Base-by-base conservation (phyloP, 2,113 vertebrate species). In the Chascanopsetta lugubris region DNA sequence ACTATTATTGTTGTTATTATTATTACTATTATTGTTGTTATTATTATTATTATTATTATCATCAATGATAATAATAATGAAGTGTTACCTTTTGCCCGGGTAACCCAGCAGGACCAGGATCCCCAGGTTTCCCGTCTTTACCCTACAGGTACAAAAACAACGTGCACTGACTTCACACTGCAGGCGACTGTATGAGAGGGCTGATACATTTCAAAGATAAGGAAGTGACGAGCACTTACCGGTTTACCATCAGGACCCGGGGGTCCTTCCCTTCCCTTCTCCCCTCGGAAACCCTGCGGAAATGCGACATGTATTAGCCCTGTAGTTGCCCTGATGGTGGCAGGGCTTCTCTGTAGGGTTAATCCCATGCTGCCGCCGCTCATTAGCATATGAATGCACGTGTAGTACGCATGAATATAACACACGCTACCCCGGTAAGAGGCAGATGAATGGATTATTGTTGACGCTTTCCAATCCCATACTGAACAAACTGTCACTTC, bases 161-260 rank as follows among this genome's bases (percentile, higher is more conserved):
- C 11, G 64, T 3, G 8, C 12, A 5, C 1, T 26, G 1, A 34
- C 7, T 69, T 0, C 18, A 21, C 4, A 34, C 6, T 9, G n/a
- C 2, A 32, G 2, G 17, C 5, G 26, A 32, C 11, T 29, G 1
- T 6, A 27, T 24, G 12, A n/a, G n/a, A 46, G 21, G 8, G 12
- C 9, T 49, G 11, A 42, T n/a, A n/a, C n/a, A n/a, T n/a, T n/a
- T n/a, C n/a, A 34, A 34, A 34, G 26, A 0, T 29, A 47, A 49
- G 18, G 38, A 63, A 8, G 8, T 1, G 40, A 50, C 65, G 5
- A 53, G 18, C 57, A 92, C 92, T 92, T 89, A 94, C 93, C 85
- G 83, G 69, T 72, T 88, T 90, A 43, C 92, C 92, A 30, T 89
- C 89, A 61, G 72, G 85, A 46, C 92, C 93, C 18, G 87, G 85